Base-by-base conservation (phyloP, 2,888 invertebrate genomes). In the Tetragonisca angustula region DNA sequence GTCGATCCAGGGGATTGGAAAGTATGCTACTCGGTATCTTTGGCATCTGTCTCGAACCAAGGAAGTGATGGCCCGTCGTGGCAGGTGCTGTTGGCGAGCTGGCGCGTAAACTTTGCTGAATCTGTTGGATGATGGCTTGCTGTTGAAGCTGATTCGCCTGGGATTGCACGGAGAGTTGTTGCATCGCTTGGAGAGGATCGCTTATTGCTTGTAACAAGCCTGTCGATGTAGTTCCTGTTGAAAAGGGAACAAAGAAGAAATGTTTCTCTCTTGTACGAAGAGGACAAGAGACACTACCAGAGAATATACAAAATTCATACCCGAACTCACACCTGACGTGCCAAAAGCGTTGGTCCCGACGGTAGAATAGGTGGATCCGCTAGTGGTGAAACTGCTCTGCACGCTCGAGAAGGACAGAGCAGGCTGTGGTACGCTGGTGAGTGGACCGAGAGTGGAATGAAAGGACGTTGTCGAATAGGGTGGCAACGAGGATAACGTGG, bases 41-140 rank as follows among this genome's bases (percentile, higher is more conserved):
- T 72, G 94, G 94, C 94, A 94, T 94, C 87, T 94, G 94, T 70
- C 94, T 91, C 74, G 94, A 88, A 81, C 93, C 89, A 50, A 93
- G 88, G 84, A 90, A 90, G 74, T 92, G 91, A 76, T 92, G 90
- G 54, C 91, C 88, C 62, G 89, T 89, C 32, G 91, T 88, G 15
- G 90, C 82, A 24, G 93, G 90, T 15, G 92, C 92, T 24, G 94
- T 94, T 15, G 94, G 94, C 54, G 94, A 94, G 67, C 92, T 94
- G 49, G 94, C 92, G 43, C 94, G 92, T 76, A 94, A 88, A 85
- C 94, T 94, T 83, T 94, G 94, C 80, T 94, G 94, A 62, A 94
- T 94, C 86, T 94, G 94, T 32, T 94, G 94, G n/a, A 94, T 94
- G 61, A 94, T 94, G 2, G 94, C 94, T 73, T 94, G 94, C 74